These are phyloP conservation scores for Isaurus tuberculatus DNA, from an alignment of 92 coral and sea anemone species.

Conservation along the genomic window DNA sequence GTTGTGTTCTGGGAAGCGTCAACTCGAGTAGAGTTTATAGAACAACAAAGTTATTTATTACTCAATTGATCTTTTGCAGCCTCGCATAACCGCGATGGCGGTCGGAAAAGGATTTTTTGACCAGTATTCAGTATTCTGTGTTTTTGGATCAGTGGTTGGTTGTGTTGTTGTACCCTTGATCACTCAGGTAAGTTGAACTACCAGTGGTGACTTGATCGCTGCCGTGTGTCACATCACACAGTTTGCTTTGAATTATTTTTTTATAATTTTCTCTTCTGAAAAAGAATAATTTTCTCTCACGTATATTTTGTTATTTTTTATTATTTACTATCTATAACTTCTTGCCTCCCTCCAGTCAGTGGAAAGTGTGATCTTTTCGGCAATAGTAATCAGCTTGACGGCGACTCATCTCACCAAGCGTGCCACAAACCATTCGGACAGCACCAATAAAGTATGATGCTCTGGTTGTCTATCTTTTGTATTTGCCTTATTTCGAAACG, in stretches of 20 bases:
- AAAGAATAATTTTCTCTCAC: constrained; percentile 25
- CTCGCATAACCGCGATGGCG: constrained; percentile 89
- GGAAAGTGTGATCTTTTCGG: constrained; percentile 98
- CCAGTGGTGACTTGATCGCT: background rate
- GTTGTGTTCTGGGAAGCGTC: constrained; percentile 55
- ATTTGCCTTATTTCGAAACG: background rate
- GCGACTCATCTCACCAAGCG: constrained; percentile 99
- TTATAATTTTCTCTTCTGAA: constrained; percentile 8
- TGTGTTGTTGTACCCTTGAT: constrained; percentile 99
- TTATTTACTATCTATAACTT: background rate
- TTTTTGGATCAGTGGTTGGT: constrained; percentile 98
- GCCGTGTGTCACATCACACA: constrained; percentile 25
- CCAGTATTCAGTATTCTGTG: constrained; percentile 99
- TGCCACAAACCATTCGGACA: constrained; percentile 86
- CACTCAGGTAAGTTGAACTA: constrained; percentile 81
- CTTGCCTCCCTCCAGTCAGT: constrained; percentile 77
- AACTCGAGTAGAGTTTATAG: constrained; percentile 12
- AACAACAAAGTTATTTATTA: constrained; percentile 49
- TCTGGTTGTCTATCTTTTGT: background rate
- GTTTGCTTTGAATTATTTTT: constrained; percentile 17
- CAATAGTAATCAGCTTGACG: constrained; percentile 96
- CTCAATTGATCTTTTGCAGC: constrained; percentile 65
- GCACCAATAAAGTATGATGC: constrained; percentile 78
- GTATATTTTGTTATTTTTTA: constrained; percentile 16
- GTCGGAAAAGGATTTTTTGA: constrained; percentile 99